These are phyloP conservation scores for Doris montereyensis DNA, from an alignment of 2,888 invertebrate genomes.

Conservation along the genomic window DNA sequence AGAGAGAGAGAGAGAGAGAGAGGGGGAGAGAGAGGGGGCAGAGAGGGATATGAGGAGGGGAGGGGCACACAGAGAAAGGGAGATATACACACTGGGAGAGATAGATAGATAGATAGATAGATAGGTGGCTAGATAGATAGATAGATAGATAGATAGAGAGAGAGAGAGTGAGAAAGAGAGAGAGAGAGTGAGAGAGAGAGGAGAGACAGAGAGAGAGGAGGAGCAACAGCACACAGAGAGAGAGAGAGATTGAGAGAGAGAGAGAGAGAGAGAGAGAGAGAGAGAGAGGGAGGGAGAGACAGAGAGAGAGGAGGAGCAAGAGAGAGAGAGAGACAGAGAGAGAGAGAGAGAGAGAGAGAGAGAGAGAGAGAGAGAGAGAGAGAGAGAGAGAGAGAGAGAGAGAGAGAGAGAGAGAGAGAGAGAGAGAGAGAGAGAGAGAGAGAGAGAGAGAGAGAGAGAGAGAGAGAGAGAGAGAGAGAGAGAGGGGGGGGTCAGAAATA, in stretches of 20 bases:
- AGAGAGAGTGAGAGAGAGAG: too few relatives aligned
- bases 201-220: too few relatives aligned
- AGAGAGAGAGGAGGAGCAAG: background rate
- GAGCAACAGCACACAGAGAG: too few relatives aligned
- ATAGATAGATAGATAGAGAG: background rate
- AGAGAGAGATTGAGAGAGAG: too few relatives aligned
- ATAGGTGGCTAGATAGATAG: background rate
- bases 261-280: background rate
- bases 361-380: too few relatives aligned
- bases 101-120: background rate
- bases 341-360: background rate
- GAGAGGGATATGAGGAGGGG: background rate
- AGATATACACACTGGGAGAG: background rate
- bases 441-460: too few relatives aligned
- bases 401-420: too few relatives aligned
- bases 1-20: conserved; percentile 13
- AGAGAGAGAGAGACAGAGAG: background rate
- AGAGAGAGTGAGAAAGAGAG: background rate
- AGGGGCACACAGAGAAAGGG: background rate
- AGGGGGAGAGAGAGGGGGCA: conserved; percentile 22
- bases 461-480: too few relatives aligned
- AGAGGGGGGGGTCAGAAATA: too few relatives aligned
- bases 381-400: too few relatives aligned
- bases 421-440: too few relatives aligned
- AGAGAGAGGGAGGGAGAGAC: background rate